Evolutionary conservation across 2,797 vertebrate species (phyloP).

Genomic region (Enteromius anoplus): DNA sequence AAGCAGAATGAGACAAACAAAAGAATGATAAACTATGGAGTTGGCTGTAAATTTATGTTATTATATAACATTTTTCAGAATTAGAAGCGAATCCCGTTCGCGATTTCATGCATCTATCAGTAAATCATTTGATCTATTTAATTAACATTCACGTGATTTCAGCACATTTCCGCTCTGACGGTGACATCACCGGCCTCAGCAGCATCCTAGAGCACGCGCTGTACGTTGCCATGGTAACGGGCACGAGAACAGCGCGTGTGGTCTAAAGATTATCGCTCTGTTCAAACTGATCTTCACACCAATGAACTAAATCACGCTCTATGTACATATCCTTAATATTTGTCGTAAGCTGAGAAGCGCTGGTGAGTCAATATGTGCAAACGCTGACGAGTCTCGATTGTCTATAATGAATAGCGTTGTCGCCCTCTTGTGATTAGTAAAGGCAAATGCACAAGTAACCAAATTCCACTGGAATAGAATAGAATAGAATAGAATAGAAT

Average conservation of each 20-base stretch:
- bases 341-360: neutral
- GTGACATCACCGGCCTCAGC: slow-evolving; percentile 69
- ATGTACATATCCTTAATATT: slow-evolving; percentile 20
- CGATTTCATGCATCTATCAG: neutral
- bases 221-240: slow-evolving; percentile 75
- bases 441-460: neutral
- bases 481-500: neutral
- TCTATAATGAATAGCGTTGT: neutral
- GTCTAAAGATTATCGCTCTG: slow-evolving; percentile 27
- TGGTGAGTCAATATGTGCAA: neutral
- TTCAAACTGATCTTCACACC: slow-evolving; percentile 61
- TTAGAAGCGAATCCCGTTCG: neutral
- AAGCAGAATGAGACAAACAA: neutral
- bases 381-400: neutral
- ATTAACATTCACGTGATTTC: neutral
- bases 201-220: slow-evolving; percentile 66
- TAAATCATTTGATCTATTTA: neutral
- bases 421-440: neutral
- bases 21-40: neutral
- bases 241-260: slow-evolving; percentile 64
- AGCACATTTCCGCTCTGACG: slow-evolving; percentile 65
- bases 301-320: slow-evolving; percentile 68
- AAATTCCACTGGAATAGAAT: neutral
- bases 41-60: neutral
- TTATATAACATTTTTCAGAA: neutral